Percentiles rank a stretch among this genome's conserved stretches.
Evolutionary conservation across 1,140 invertebrate genomes (phyloP).

Genomic region (Mercenaria mercenaria): DNA sequence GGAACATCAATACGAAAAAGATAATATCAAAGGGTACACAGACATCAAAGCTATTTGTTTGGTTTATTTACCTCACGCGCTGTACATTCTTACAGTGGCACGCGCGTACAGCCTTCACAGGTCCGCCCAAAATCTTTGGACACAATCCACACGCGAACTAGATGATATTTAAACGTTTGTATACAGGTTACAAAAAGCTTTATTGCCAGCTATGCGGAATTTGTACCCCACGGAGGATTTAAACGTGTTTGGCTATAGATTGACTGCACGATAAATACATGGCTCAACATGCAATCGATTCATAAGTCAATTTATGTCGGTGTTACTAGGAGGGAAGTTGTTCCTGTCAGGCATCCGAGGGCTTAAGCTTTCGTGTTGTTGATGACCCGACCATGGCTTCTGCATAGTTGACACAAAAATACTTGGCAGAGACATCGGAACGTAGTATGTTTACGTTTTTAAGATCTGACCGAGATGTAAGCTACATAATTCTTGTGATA

Average conservation of each 20-base stretch:
- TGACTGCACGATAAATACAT: background rate
- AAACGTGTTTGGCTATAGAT: background rate
- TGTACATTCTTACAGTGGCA: too few species aligned
- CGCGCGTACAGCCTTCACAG: background rate
- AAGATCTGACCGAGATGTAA: background rate
- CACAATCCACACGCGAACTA: background rate
- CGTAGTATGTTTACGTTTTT: background rate
- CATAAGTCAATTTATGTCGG: background rate
- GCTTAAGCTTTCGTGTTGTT: background rate
- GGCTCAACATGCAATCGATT: background rate
- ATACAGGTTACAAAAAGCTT: background rate
- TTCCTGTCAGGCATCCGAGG: background rate
- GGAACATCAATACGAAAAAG: too few species aligned
- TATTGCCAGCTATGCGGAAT: background rate
- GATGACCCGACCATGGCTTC: background rate
- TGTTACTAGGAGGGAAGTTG: background rate
- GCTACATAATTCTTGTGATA: background rate
- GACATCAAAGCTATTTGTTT: too few species aligned
- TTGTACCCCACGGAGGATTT: conserved; percentile 4
- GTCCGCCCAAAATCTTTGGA: background rate
- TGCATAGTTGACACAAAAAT: background rate
- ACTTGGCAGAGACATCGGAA: too few species aligned
- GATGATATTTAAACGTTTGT: background rate
- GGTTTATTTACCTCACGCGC: too few species aligned
- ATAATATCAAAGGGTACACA: too few species aligned